Base-by-base conservation (phyloP, 2,113 vertebrate species). In the Regulus satrapa region DNA sequence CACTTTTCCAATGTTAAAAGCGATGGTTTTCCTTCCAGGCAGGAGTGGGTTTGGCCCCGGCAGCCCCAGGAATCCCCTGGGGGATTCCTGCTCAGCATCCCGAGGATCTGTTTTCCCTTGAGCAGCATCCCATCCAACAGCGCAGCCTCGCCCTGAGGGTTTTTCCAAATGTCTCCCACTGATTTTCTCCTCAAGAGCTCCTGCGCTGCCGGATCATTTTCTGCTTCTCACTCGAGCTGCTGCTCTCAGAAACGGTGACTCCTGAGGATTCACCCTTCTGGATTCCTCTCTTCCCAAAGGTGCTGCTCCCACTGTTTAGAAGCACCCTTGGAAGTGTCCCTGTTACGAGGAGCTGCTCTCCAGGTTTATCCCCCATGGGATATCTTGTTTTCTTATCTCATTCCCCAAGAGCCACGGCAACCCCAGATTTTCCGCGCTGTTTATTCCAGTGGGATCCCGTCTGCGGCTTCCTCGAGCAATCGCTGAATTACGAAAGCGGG, bases 261-360 rank as follows among this genome's bases (percentile, higher is more conserved):
- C 77, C 75, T 0, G 1, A 88, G 88, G 85, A 92, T 72, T 90
- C 76, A 85, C 72, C 92, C 76, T 56, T 79, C 34, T 8, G 5
- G 83, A 88, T 52, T 61, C 56, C 73, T 95, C 92, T 69, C 71
- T 52, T 80, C 77, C 88, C 43, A 3, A 86, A 75, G 45, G 28
- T 93, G 92, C 90, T 31, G 40, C 31, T 77, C 76, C 56, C 85
- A 40, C 55, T 91, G 38, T 96, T 95, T 69, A 83, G 48, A 88
- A 81, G 67, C 59, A 34, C 58, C 71, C 76, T 64, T 58, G 63
- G 71, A 77, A 86, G n/a, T 20, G 71, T 19, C 78, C 51, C 93
- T 31, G 34, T 3, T 48, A 59, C 77, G 89, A 77, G 81, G 75
- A 92, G 83, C 79, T 91, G 46, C 58, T 2, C 69, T 89, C 75